Percentiles rank a stretch among this genome's conserved stretches.
phyloP scores from a whole-genome alignment of 2,113 vertebrate genomes.

The Variabilichromis moorii region DNA sequence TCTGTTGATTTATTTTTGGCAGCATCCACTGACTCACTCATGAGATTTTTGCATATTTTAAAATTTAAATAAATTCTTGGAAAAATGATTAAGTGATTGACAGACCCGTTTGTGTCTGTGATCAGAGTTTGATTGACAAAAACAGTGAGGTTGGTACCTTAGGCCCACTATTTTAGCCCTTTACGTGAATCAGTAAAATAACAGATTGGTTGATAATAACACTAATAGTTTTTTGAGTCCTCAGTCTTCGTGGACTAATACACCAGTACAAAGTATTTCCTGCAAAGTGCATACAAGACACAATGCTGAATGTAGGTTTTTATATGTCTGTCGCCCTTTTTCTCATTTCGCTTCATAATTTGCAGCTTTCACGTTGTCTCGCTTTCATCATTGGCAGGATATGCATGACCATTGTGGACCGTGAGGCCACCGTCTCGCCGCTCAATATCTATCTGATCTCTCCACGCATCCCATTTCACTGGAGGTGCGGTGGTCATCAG shows the following conservation, averaged over 20 bases:
- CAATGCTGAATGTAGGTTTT: not conserved
- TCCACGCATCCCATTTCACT: not conserved
- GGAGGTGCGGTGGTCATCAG: not conserved
- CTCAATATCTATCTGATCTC: not conserved
- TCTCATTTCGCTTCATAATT: not conserved
- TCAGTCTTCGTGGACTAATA: not conserved
- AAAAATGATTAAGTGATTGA: not conserved
- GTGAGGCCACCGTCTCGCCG: not conserved
- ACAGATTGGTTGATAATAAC: not conserved
- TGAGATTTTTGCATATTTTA: not conserved
- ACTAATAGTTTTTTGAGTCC: not conserved
- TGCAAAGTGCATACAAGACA: not conserved
- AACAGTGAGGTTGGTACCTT: not conserved
- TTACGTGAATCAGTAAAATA: not conserved
- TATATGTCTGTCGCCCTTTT: not conserved
- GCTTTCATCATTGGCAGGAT: not conserved
- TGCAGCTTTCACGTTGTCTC: not conserved
- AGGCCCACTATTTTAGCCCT: not conserved
- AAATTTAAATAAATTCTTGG: not conserved
- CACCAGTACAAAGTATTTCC: not conserved
- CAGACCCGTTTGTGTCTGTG: not conserved
- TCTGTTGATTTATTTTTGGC: not conserved
- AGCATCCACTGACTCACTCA: not conserved
- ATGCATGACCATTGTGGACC: constrained; percentile 1
- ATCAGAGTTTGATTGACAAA: not conserved